Evolutionary conservation across 2,113 vertebrate genomes (phyloP), one percentile per base, ranked within the genome.

Genomic region (Saguinus midas): DNA sequence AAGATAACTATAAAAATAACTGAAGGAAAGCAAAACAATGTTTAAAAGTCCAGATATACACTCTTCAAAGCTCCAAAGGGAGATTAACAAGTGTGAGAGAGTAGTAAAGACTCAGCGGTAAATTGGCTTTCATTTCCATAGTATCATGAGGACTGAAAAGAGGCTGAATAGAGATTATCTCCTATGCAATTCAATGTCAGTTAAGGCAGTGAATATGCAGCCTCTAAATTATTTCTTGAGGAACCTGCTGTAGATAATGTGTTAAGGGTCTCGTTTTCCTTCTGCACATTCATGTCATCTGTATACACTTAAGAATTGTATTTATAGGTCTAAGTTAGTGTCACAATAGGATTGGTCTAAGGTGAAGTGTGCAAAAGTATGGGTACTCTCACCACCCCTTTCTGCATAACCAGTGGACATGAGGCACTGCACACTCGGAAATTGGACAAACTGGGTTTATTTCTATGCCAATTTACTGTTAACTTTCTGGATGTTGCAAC

Each of bases 401-500:
- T 90, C 35, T 90, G 45, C 5, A 11, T 35, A 66, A 40, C 14
- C n/a, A 27, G 23, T 29, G 87, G 48, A 29, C 1, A 3, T 55
- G 17, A 35, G 40, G 6, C 27, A 32, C 6, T 29, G 35, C 32
- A 18, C 37, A 27, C 21, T 87, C 45, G 66, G 75, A 78, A 73
- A 18, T 79, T 40, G 86, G 92, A 58, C 1, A 50, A 37, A 70
- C 13, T 21, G 40, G 45, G 29, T 40, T 91, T 87, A 45, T 85
- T 90, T 95, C 88, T 87, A 23, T 73, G 57, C 57, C 64, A 82
- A 40, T 75, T 72, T 23, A 87, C 8, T 40, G 32, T 78, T 48
- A 6, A 25, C 72, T 95, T 95, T 95, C 83, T 94, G 58, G 25
- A 80, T 86, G 32, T 45, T 72, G 76, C 84, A 90, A 48, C 81